Evolutionary conservation across 2,888 invertebrate genomes (phyloP).

Genomic region (Ctena decussata): DNA sequence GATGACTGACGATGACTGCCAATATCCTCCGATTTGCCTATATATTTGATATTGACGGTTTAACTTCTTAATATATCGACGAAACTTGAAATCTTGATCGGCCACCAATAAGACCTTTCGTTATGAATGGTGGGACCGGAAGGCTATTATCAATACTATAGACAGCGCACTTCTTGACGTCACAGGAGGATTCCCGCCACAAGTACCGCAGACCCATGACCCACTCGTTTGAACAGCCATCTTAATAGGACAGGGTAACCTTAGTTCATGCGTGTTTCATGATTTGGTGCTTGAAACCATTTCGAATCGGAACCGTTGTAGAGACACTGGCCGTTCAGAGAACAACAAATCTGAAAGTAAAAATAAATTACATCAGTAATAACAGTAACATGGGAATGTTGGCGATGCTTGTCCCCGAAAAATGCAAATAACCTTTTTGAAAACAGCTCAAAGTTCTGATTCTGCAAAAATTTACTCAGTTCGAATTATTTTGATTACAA

Average conservation of each 20-base stretch:
- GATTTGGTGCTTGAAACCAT: constrained; percentile 71
- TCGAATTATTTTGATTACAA: too few relatives aligned
- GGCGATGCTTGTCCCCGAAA: too few relatives aligned
- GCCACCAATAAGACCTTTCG: constrained; percentile 35
- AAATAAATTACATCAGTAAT: too few relatives aligned
- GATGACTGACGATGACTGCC: too few relatives aligned
- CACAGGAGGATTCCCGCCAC: constrained; percentile 77
- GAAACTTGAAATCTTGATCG: too few relatives aligned
- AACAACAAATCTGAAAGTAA: constrained; percentile 62
- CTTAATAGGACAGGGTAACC: constrained; percentile 61
- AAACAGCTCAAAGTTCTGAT: too few relatives aligned
- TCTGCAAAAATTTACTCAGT: too few relatives aligned
- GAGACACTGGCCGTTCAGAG: constrained; percentile 47
- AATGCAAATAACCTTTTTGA: too few relatives aligned
- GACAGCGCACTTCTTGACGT: constrained; percentile 73
- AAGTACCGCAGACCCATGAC: constrained; percentile 70
- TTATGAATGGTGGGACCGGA: constrained; percentile 71
- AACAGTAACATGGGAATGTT: too few relatives aligned
- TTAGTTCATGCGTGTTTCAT: constrained; percentile 39
- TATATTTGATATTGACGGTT: too few relatives aligned
- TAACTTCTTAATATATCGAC: too few relatives aligned
- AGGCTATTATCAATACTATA: constrained; percentile 68
- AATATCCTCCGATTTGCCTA: too few relatives aligned
- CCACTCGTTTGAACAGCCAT: constrained; percentile 55
- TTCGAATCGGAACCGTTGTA: constrained; percentile 54